Conservation (phyloP, 2,797 vertebrate genomes). For the Rhadinocentrus ornatus region DNA sequence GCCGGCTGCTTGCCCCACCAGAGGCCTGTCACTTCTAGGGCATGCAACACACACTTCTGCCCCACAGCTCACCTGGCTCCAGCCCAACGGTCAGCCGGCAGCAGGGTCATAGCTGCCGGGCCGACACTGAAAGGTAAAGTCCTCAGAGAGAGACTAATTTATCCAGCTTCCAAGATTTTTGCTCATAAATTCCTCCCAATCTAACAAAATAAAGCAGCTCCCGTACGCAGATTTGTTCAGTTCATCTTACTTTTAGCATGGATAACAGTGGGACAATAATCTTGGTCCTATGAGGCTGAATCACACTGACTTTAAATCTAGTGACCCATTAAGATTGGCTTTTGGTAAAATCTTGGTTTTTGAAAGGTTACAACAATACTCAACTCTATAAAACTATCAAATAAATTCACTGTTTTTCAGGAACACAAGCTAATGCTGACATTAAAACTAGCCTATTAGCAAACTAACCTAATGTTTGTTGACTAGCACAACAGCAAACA, state of each 20-base stretch:
- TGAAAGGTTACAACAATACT: no score
- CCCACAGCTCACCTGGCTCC: slow-evolving; percentile 70
- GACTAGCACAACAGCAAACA: not conserved
- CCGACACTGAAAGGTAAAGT: slow-evolving; percentile 61
- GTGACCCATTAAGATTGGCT: not conserved
- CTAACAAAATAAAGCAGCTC: not conserved
- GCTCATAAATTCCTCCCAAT: not conserved
- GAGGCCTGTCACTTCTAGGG: slow-evolving; percentile 88
- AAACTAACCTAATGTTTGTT: not conserved
- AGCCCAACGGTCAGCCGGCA: slow-evolving; percentile 34
- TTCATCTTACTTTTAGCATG: not conserved
- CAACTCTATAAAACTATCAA: not conserved
- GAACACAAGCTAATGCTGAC: not conserved
- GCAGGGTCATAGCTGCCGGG: slow-evolving; percentile 51
- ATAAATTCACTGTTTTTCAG: not conserved
- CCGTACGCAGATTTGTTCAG: not conserved
- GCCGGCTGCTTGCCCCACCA: slow-evolving; percentile 87
- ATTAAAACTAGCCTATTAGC: not conserved
- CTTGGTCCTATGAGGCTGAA: not conserved
- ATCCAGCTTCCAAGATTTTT: slow-evolving; percentile 6
- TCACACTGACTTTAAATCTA: no score
- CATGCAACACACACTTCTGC: slow-evolving; percentile 97
- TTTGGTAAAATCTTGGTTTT: not conserved
- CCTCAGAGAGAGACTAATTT: not conserved
- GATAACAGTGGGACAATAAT: not conserved